phyloP scores from a whole-genome alignment of 2,113 vertebrate genomes.

The Reinhardtius hippoglossoides region DNA sequence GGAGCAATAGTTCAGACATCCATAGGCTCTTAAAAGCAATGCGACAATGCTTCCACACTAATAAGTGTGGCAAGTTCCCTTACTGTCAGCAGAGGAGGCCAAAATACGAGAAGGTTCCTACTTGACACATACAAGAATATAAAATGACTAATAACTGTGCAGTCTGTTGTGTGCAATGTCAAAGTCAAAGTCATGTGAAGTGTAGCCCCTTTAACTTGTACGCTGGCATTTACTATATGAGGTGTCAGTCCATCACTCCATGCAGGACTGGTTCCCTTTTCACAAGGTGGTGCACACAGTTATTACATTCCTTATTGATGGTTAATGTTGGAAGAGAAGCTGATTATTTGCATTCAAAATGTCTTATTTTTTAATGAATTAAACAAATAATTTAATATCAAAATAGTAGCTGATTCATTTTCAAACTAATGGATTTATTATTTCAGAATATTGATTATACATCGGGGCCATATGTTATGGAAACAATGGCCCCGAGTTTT shows the following conservation, averaged over 20 bases:
- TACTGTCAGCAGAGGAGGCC: slow-evolving; percentile 46
- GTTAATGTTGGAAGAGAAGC: neutral
- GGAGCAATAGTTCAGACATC: slow-evolving; percentile 81
- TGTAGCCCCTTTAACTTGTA: slow-evolving; percentile 14
- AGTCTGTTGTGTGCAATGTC: slow-evolving; percentile 25
- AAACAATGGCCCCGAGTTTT: too few relatives aligned
- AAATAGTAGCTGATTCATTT: too few relatives aligned
- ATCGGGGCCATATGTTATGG: too few relatives aligned
- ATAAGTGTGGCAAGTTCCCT: slow-evolving; percentile 65
- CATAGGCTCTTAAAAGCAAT: slow-evolving; percentile 79
- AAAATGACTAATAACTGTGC: slow-evolving; percentile 48
- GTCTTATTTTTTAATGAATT: too few relatives aligned
- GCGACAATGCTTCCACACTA: slow-evolving; percentile 77
- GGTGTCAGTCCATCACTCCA: neutral
- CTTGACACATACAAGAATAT: slow-evolving; percentile 49
- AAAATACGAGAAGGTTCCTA: slow-evolving; percentile 45
- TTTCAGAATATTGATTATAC: too few relatives aligned
- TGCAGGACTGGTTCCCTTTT: neutral
- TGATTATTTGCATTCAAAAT: neutral
- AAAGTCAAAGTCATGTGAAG: slow-evolving; percentile 42
- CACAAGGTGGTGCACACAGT: neutral
- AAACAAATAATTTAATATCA: too few relatives aligned
- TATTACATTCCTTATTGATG: neutral
- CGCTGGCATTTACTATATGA: neutral
- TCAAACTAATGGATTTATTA: too few relatives aligned